Evolutionary conservation across 2,113 vertebrate genomes (phyloP).

Genomic region (Sturnira hondurensis): DNA sequence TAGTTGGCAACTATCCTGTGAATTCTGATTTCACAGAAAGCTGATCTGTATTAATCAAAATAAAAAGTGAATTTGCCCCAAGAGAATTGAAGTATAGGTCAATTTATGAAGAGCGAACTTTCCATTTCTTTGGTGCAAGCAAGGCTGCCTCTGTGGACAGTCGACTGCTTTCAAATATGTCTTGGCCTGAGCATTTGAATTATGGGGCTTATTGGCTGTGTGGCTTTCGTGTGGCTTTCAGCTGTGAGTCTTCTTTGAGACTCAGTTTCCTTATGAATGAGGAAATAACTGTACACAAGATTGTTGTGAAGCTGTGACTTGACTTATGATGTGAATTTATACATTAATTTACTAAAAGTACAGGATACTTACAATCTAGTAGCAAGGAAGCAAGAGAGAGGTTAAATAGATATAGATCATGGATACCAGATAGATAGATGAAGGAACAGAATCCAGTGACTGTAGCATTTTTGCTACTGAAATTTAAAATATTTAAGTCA

Average conservation of each 20-base stretch:
- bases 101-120: neutral
- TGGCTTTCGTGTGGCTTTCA: neutral
- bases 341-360: neutral
- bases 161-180: neutral
- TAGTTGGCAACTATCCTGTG: neutral
- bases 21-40: slow-evolving; percentile 26
- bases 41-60: neutral
- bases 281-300: neutral
- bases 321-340: neutral
- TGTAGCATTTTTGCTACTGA: neutral
- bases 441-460: neutral
- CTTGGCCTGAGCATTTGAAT: neutral
- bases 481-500: neutral
- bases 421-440: neutral
- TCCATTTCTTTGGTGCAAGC: neutral
- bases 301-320: neutral
- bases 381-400: neutral
- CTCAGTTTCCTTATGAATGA: neutral
- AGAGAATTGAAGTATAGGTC: neutral
- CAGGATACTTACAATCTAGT: neutral
- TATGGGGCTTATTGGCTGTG: neutral
- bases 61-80: neutral
- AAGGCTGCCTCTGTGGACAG: neutral
- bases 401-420: neutral
- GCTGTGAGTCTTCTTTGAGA: neutral